Base-by-base conservation (phyloP, 2,888 invertebrate genomes). In the Lottia scabra region DNA sequence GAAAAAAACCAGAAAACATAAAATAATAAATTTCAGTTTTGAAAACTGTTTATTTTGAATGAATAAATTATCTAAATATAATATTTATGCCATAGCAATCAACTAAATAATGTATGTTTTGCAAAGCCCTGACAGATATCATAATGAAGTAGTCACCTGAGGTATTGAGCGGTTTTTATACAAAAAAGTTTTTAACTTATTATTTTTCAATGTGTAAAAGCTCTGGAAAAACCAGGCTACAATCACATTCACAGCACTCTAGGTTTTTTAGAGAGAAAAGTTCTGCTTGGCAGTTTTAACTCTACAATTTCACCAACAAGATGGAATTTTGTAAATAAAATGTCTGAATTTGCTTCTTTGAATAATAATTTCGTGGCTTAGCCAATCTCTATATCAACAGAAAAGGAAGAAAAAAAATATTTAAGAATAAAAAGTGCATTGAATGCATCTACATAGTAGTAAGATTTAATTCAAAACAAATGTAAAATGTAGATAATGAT, bases 91-190 rank as follows among this genome's bases (percentile, higher is more conserved):
- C 38, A 38, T 38, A 38, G 38, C 38, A 38, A 38, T 38, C 8
- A 38, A 38, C 38, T 38, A 38, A 38, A 8, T 38, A 38, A 38
- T 38, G 38, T 38, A 38, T 38, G 38, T 38, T 38, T 38, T 38
- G 38, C 38, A 56, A 56, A 56, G 56, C 56, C 56, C 56, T 56
- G 56, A 56, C 56, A 56, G 13, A 56, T 56, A 23, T 56, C 23
- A 19, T 56, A 19, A 56, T 56, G 56, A 23, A 56, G 23, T 23
- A 56, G 23, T 56, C 19, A 23, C 23, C 23, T 56, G 56, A 56
- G 56, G 56, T 56, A 56, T 56, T 56, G 56, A 56, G 56, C 56
- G 56, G 56, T 56, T 56, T 56, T 56, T 56, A 23, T 56, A 56
- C 56, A 56, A 23, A 56, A n/a, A 56, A 56, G 56, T 56, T 56